These are phyloP conservation scores for Lobophora halterata DNA, from an alignment of 2,888 invertebrate species.

Conservation along the genomic window DNA sequence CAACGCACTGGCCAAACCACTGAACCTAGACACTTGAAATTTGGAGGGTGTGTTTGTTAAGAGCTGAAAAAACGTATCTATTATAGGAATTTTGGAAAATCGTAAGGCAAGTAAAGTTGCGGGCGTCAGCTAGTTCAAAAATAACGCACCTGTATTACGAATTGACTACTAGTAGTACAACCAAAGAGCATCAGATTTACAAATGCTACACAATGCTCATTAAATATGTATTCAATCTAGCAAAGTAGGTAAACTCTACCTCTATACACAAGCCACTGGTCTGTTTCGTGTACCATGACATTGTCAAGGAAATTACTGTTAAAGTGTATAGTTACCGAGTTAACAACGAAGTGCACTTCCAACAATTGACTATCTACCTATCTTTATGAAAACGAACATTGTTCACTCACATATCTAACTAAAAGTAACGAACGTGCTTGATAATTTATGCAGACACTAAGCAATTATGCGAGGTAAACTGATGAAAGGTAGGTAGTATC, in stretches of 20 bases:
- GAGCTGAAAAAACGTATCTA: no score
- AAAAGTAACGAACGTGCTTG: constrained; percentile 6
- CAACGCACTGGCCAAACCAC: no score
- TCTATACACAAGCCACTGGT: constrained; percentile 2
- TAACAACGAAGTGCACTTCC: constrained; percentile 61
- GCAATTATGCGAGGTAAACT: constrained; percentile 6
- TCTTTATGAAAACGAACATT: constrained; percentile 56
- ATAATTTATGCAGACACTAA: constrained; percentile 14
- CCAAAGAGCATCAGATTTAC: no score
- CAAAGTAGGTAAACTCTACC: neutral
- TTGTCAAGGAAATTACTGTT: constrained; percentile 40
- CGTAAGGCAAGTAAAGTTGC: no score
- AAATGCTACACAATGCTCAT: constrained; percentile 23
- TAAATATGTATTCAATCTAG: neutral
- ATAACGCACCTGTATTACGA: no score
- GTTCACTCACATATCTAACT: constrained; percentile 29
- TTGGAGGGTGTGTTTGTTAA: no score
- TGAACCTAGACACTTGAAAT: no score
- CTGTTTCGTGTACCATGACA: no score
- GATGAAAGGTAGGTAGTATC: constrained; percentile 1
- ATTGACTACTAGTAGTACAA: no score
- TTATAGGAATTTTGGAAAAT: no score
- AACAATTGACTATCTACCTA: constrained; percentile 54
- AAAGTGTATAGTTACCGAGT: constrained; percentile 36
- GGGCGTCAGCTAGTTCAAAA: no score